A percentile compares a stretch with the other conserved stretches of the same genome.
Evolutionary conservation across 64 coral and sea anemone genomes (phyloP).

Genomic region (Porites australiensis): DNA sequence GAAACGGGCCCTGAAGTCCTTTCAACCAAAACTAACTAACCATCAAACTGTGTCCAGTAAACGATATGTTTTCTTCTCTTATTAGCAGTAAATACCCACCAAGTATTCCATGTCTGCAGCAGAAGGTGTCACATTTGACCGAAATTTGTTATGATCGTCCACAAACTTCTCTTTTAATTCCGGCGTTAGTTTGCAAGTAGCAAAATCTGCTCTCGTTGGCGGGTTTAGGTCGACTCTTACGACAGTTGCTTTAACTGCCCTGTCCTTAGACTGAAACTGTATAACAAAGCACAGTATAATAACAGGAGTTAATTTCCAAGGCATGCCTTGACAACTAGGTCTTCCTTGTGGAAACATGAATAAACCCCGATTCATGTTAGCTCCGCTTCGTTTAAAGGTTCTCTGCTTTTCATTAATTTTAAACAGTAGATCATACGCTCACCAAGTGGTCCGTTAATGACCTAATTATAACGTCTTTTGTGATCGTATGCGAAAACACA

Average conservation of each 20-base stretch:
- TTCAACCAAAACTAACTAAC: no score
- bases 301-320: not conserved
- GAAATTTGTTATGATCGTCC: slow-evolving; percentile 67
- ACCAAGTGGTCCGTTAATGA: no score
- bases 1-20: no score
- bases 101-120: slow-evolving; percentile 80
- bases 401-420: no score
- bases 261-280: not conserved
- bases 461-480: no score
- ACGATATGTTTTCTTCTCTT: no score
- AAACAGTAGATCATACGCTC: no score
- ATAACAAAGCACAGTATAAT: not conserved
- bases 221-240: no score
- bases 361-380: not conserved
- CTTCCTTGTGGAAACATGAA: not conserved
- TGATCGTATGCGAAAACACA: no score
- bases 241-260: no score
- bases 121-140: slow-evolving; percentile 28
- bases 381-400: no score
- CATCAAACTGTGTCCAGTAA: no score
- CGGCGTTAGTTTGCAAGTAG: slow-evolving; percentile 1
- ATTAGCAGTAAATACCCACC: slow-evolving; percentile 12
- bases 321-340: not conserved
- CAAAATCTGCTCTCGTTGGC: slow-evolving; percentile 39
- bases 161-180: slow-evolving; percentile 61